phyloP scores from a whole-genome alignment of 2,113 vertebrate genomes.

The Epinephelus fuscoguttatus region DNA sequence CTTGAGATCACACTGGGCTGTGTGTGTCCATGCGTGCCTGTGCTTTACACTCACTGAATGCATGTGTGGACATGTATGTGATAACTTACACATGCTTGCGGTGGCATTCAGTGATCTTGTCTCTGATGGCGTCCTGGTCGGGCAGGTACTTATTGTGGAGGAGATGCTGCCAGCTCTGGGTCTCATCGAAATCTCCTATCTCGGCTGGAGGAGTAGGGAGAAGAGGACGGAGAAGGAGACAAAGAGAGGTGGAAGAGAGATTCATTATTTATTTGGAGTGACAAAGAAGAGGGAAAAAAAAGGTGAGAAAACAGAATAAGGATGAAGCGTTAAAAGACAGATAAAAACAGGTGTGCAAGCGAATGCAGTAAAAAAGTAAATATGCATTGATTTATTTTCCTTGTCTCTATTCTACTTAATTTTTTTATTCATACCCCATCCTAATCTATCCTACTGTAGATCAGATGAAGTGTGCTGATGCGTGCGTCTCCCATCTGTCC shows the following conservation, averaged over 20 bases:
- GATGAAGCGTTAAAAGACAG: background rate
- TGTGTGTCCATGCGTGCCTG: background rate
- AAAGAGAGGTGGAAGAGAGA: background rate
- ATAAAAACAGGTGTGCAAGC: background rate
- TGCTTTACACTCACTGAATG: background rate
- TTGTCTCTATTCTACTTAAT: background rate
- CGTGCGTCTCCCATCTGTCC: constrained; percentile 44
- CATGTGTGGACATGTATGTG: background rate
- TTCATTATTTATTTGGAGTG: constrained; percentile 26
- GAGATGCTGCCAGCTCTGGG: constrained; percentile 92
- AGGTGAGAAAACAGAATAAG: background rate
- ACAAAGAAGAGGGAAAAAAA: background rate
- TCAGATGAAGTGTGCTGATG: constrained; percentile 23
- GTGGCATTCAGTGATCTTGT: constrained; percentile 90
- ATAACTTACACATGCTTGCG: constrained; percentile 77
- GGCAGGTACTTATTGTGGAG: constrained; percentile 96
- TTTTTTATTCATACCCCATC: background rate
- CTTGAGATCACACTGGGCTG: too few relatives aligned
- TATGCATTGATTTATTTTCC: background rate
- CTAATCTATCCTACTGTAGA: background rate
- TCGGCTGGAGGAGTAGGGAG: constrained; percentile 85
- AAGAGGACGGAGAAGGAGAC: background rate
- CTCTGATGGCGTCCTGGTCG: constrained; percentile 93
- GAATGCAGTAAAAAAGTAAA: background rate
- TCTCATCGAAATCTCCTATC: constrained; percentile 96